A percentile compares a stretch with the other conserved stretches of the same genome.
phyloP scores from a whole-genome alignment of 2,113 vertebrate species.

The Microcebus murinus region DNA sequence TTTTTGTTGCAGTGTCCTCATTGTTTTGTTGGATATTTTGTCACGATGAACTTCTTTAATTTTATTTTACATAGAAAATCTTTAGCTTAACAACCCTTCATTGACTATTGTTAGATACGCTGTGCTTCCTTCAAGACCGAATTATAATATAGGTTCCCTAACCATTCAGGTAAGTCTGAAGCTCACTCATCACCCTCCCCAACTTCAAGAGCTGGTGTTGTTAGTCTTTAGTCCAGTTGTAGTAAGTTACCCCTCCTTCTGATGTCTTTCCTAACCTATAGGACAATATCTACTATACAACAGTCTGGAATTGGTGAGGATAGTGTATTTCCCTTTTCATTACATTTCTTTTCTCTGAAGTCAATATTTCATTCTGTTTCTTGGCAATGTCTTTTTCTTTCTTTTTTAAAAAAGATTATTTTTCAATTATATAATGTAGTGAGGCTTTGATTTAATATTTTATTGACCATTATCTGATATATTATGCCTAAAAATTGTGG shows the following conservation, averaged over 20 bases:
- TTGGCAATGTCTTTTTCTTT: background rate
- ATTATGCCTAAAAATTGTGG: background rate
- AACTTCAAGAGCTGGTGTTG: background rate
- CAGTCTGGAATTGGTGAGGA: background rate
- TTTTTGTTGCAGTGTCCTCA: background rate
- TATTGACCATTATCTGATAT: background rate
- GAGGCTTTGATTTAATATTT: background rate
- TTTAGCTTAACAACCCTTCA: background rate
- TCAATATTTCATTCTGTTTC: slow-evolving; percentile 9
- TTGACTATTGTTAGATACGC: background rate
- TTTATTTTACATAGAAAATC: slow-evolving; percentile 10
- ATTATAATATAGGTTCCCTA: background rate
- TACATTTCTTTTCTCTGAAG: background rate
- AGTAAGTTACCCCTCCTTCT: background rate
- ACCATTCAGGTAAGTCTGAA: background rate
- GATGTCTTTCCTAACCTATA: background rate
- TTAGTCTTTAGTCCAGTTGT: background rate
- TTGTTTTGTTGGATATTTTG: background rate
- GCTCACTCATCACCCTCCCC: background rate
- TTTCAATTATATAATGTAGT: background rate
- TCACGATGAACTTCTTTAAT: background rate
- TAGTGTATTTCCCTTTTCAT: background rate
- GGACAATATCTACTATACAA: background rate
- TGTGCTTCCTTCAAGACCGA: background rate
- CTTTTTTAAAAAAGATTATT: background rate